Evolutionary conservation across 2,113 vertebrate genomes (phyloP).

Genomic region (Salvelinus namaycush): DNA sequence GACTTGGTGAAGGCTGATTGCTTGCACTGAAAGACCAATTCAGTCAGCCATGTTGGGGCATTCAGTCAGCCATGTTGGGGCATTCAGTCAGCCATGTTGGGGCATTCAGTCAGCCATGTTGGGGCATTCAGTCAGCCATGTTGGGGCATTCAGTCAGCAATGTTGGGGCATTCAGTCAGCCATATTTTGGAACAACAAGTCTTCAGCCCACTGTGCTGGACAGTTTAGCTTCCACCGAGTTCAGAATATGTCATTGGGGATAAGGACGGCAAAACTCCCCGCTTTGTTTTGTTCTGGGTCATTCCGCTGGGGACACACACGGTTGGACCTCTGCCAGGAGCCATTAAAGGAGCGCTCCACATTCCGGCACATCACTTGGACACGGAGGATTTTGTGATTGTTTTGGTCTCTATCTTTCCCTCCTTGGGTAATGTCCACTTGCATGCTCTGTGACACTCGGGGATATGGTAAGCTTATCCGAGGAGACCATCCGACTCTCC

Average conservation of each 20-base stretch:
- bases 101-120: too few relatives aligned
- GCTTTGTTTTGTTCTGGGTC: constrained; percentile 41
- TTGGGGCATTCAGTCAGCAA: too few relatives aligned
- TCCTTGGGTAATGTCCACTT: background rate
- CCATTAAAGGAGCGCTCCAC: constrained; percentile 44
- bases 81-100: too few relatives aligned
- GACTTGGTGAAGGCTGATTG: constrained; percentile 14
- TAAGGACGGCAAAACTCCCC: constrained; percentile 28
- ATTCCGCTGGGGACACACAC: constrained; percentile 26
- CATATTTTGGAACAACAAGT: constrained; percentile 21
- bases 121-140: too few relatives aligned
- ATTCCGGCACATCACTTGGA: constrained; percentile 31
- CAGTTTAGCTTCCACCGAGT: background rate
- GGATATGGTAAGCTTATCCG: constrained; percentile 20
- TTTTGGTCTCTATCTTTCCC: constrained; percentile 2
- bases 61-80: too few relatives aligned
- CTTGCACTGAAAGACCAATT: constrained; percentile 7
- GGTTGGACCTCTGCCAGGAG: constrained; percentile 37
- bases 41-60: background rate
- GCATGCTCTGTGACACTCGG: constrained; percentile 22
- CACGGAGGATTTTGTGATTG: constrained; percentile 26
- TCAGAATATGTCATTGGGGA: too few relatives aligned
- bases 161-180: constrained; percentile 12
- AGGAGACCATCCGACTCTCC: too few relatives aligned
- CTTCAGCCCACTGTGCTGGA: background rate